These are phyloP conservation scores for Oriolus oriolus DNA, from an alignment of 2,113 vertebrate species.

Conservation along the genomic window DNA sequence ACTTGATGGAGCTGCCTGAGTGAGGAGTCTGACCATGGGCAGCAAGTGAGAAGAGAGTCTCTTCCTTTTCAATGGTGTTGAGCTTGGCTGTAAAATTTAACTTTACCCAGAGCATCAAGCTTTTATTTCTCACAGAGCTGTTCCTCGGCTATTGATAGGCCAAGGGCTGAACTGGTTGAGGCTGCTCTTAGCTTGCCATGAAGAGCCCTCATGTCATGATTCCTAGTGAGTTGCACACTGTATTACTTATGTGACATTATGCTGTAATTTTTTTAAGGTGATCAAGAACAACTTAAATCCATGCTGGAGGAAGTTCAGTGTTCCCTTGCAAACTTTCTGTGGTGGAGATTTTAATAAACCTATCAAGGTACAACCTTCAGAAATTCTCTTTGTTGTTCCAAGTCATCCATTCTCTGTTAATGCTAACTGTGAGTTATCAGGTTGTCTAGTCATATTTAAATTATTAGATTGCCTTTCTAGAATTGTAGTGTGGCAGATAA, in stretches of 20 bases:
- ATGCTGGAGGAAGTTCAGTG: constrained; percentile 83
- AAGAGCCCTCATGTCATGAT: background rate
- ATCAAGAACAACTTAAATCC: constrained; percentile 94
- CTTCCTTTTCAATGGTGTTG: background rate
- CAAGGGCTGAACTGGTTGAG: background rate
- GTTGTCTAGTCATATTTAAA: background rate
- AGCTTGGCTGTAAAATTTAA: background rate
- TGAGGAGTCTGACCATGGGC: background rate
- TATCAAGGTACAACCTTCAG: constrained; percentile 78
- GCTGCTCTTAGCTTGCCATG: background rate
- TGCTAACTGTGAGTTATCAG: background rate
- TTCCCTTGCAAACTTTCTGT: constrained; percentile 89
- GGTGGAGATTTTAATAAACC: constrained; percentile 78
- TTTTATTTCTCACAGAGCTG: background rate
- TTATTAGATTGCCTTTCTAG: background rate
- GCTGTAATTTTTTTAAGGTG: constrained; percentile 73
- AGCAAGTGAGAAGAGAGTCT: background rate
- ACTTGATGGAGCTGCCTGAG: background rate
- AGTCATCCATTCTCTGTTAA: background rate
- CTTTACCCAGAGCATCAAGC: background rate
- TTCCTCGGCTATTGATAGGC: rapidly evolving
- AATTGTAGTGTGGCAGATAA: background rate
- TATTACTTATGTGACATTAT: background rate
- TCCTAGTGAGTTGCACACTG: background rate
- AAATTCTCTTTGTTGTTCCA: background rate